Percentiles rank a stretch among this genome's conserved stretches.
phyloP scores from a whole-genome alignment of 2,797 vertebrate genomes.

The Bradypus variegatus region DNA sequence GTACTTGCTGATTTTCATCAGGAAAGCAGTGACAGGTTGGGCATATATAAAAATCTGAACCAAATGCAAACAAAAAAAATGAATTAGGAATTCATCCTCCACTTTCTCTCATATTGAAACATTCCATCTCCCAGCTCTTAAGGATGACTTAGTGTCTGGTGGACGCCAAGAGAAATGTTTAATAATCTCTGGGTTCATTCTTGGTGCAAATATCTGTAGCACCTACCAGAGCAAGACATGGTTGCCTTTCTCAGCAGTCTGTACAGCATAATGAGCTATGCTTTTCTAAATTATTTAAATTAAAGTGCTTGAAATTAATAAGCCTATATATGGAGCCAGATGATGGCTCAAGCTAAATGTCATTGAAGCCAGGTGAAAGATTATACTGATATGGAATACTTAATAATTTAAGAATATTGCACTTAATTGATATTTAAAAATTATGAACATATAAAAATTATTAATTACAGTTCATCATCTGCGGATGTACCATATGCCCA shows the following conservation, averaged over 20 bases:
- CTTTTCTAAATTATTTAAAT: background rate
- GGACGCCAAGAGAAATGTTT: background rate
- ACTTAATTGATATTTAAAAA: background rate
- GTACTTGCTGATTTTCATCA: background rate
- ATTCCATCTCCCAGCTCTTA: background rate
- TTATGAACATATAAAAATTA: background rate
- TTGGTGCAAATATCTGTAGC: background rate
- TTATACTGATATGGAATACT: background rate
- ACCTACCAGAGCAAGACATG: background rate
- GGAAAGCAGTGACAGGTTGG: background rate
- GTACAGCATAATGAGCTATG: background rate
- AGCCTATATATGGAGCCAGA: background rate
- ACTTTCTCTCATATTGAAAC: background rate
- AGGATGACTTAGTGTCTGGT: background rate
- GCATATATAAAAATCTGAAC: background rate
- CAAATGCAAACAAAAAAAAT: background rate
- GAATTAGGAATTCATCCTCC: background rate
- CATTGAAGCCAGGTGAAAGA: background rate
- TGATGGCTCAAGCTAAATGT: background rate
- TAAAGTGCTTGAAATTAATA: background rate
- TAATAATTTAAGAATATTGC: background rate
- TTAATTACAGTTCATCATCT: background rate
- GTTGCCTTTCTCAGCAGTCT: background rate
- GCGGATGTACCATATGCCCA: background rate
- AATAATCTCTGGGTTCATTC: background rate